Evolutionary conservation across 2,113 vertebrate species (phyloP).

Genomic region (Takifugu flavidus): DNA sequence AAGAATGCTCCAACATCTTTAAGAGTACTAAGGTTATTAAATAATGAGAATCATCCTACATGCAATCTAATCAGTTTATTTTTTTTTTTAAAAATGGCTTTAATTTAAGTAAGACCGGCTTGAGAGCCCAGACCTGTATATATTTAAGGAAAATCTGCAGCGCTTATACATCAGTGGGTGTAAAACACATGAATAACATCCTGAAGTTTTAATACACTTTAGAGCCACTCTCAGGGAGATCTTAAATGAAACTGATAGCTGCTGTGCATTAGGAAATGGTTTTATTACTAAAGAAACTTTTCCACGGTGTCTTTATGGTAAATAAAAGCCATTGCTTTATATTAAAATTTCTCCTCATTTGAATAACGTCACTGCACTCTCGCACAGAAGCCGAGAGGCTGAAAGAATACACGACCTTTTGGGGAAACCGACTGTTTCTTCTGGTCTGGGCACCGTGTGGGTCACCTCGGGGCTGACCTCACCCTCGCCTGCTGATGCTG

Average conservation of each 20-base stretch:
- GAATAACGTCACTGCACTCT: not conserved
- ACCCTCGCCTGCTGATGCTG: conserved; percentile 34
- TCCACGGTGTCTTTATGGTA: too few species aligned
- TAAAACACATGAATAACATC: not conserved
- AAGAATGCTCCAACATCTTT: too few species aligned
- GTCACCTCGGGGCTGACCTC: conserved; percentile 45
- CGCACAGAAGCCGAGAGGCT: too few species aligned
- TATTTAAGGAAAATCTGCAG: not conserved
- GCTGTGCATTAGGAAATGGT: conserved; percentile 1
- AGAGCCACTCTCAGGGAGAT: not conserved
- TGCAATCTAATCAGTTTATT: too few species aligned
- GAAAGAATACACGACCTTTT: too few species aligned
- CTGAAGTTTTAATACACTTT: not conserved
- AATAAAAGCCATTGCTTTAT: too few species aligned
- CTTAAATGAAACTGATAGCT: not conserved
- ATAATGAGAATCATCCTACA: too few species aligned
- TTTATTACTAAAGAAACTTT: conserved; percentile 1
- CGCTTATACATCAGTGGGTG: not conserved
- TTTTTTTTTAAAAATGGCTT: too few species aligned
- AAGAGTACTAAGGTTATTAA: too few species aligned
- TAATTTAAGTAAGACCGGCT: conserved; percentile 2
- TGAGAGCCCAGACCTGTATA: not conserved
- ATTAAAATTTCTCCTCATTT: too few species aligned
- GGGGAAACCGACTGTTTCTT: too few species aligned
- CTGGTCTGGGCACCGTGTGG: not conserved